Base-by-base conservation (phyloP, 2,797 vertebrate species). In the Acipenser ruthenus region DNA sequence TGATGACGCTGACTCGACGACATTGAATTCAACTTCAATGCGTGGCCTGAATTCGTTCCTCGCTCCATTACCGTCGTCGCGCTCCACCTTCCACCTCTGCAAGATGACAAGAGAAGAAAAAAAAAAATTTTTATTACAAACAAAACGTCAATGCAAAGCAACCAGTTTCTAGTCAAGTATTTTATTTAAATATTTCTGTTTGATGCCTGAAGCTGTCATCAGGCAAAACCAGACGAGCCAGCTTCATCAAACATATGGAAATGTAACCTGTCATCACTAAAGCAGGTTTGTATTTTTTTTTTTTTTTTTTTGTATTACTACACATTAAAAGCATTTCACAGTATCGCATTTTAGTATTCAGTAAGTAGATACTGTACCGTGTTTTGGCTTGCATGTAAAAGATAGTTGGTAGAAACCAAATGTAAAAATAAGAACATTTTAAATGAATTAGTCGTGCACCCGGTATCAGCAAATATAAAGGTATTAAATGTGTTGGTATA, bases 1-100 rank as follows among this genome's bases (percentile, higher is more conserved):
- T n/a, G 77, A 72, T 64, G 71, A 73, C 2, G 83, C 84, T 50
- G 78, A 82, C 60, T 86, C 86, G 0, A 89, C 78, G 60, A 91
- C 88, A 78, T 85, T 87, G 75, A 89, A 88, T 72, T 86, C 87
- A 56, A 91, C 82, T 11, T 88, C 81, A 67, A 88, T 82, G 55
- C 77, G 82, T 10, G 83, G 82, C 68, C 78, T 84, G 67, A 62
- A 11, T 51, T 78, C 73, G 7, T 71, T 70, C 12, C 58, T 67
- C 37, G 75, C 59, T 51, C 75, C 11, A 64, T 61, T 62, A 10
- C 65, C 60, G 12, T 72, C 70, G 10, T 75, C 69, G 1, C 72
- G 77, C 10, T 79, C 82, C 18, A 75, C 63, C 63, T 79, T 79
- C 77, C 84, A 88, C 77, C 85, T 70, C 79, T 80, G 70, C 6